Conservation (phyloP, 2,888 invertebrate genomes). For the Bellardia pandia region DNA sequence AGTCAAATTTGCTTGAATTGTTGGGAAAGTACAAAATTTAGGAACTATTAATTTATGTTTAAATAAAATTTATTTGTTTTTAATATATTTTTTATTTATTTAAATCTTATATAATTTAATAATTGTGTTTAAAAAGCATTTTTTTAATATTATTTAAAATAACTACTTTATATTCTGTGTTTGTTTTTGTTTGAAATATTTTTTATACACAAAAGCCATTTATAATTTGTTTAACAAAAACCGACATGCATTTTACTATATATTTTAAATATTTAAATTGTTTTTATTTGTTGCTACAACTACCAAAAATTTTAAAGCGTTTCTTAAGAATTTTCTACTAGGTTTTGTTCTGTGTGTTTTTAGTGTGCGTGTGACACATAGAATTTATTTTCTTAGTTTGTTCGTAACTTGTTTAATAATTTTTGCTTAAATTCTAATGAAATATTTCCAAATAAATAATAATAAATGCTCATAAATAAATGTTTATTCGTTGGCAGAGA, state of each 20-base stretch:
- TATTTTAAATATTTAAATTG: not conserved
- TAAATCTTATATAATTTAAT: not conserved
- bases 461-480: constrained; percentile 30
- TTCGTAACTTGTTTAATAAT: constrained; percentile 14
- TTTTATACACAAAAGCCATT: constrained; percentile 59
- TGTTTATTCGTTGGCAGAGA: constrained; percentile 6
- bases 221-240: constrained; percentile 19
- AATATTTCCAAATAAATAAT: constrained; percentile 14
- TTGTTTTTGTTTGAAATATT: not conserved
- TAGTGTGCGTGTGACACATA: not conserved
- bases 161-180: constrained; percentile 16
- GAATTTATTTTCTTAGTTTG: constrained; percentile 12
- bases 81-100: not conserved
- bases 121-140: constrained; percentile 28
- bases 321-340: constrained; percentile 35
- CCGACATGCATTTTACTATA: constrained; percentile 50
- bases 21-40: constrained; percentile 1
- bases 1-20: no score
- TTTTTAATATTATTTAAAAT: constrained; percentile 22
- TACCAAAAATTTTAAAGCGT: constrained; percentile 40
- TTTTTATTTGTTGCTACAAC: constrained; percentile 34
- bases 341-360: constrained; percentile 3
- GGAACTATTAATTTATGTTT: not conserved
- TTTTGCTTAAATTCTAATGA: constrained; percentile 48
- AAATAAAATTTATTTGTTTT: not conserved